A percentile compares a stretch with the other conserved stretches of the same genome.
These are phyloP conservation scores for Xestia ashworthii DNA, from an alignment of 2,888 invertebrate genomes.

Conservation along the genomic window DNA sequence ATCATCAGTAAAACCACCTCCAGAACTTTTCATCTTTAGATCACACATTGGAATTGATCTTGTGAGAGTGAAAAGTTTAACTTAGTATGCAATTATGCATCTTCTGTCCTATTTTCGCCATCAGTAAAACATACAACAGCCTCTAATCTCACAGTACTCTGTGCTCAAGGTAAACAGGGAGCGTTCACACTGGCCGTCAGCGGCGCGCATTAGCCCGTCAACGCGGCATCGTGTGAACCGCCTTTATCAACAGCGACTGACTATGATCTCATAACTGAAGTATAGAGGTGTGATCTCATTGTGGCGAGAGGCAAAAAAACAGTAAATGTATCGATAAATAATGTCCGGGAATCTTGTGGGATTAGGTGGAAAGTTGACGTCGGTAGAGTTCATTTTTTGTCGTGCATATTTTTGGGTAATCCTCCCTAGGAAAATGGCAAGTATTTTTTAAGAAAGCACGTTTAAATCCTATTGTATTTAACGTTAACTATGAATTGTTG, in stretches of 20 bases:
- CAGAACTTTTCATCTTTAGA: neutral
- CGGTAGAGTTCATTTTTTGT: neutral
- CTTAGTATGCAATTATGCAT: neutral
- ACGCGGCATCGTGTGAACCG: conserved; percentile 60
- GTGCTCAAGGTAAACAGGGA: conserved; percentile 69
- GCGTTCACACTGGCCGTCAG: conserved; percentile 73
- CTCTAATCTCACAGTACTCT: conserved; percentile 59
- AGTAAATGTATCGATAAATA: conserved; percentile 38
- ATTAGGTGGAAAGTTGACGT: conserved; percentile 6
- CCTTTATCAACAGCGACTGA: conserved; percentile 57
- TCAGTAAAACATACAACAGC: neutral
- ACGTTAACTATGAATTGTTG: neutral
- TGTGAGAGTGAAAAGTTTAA: neutral
- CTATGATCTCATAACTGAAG: conserved; percentile 62
- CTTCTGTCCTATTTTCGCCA: neutral
- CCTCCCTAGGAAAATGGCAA: no score
- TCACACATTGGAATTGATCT: neutral
- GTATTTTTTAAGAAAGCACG: neutral
- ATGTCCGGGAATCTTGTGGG: conserved; percentile 25
- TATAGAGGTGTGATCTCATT: conserved; percentile 65
- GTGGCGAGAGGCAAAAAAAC: conserved; percentile 50
- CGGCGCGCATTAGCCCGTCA: conserved; percentile 78
- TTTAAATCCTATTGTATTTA: neutral
- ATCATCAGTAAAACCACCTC: neutral
- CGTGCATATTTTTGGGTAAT: neutral